A percentile compares a stretch with the other conserved stretches of the same genome.
phyloP scores from a whole-genome alignment of 2,888 invertebrate genomes.

The Hofmannophila pseudospretella region DNA sequence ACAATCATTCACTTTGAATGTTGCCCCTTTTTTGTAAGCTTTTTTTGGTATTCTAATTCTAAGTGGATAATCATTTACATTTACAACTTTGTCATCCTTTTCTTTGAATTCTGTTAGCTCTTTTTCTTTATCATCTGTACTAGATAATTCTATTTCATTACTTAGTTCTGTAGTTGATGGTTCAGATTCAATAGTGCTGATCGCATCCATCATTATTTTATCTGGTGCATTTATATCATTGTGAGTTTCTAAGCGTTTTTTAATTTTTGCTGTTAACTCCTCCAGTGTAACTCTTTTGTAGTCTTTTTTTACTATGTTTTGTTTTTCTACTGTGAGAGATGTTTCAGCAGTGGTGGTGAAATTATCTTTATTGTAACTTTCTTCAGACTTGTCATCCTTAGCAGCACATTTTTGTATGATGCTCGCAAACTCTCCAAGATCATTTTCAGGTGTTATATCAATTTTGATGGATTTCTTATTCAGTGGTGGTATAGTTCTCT shows the following conservation, averaged over 20 bases:
- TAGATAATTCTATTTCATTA: conserved; percentile 37
- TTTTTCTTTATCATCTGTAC: conserved; percentile 22
- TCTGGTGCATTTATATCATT: conserved; percentile 46
- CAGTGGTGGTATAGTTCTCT: conserved; percentile 72
- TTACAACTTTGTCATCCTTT: conserved; percentile 27
- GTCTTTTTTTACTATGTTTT: conserved; percentile 23
- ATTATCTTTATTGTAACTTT: conserved; percentile 7
- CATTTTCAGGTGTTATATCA: conserved; percentile 40
- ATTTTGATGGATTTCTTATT: conserved; percentile 51
- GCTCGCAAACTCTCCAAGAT: conserved; percentile 65
- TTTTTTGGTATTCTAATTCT: conserved; percentile 84
- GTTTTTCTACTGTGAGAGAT: conserved; percentile 11
- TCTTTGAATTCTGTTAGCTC: conserved; percentile 33
- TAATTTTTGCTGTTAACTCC: conserved; percentile 49
- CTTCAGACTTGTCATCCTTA: conserved; percentile 23
- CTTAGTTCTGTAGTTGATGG: conserved; percentile 24
- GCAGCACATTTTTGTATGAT: conserved; percentile 65
- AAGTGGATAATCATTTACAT: conserved; percentile 68
- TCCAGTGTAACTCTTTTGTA: conserved; percentile 49
- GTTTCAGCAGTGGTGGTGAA: conserved; percentile 7
- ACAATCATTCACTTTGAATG: conserved; percentile 86
- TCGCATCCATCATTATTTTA: conserved; percentile 45
- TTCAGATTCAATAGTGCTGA: conserved; percentile 19
- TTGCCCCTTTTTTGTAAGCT: conserved; percentile 79
- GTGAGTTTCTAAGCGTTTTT: conserved; percentile 48